These are phyloP conservation scores for Cheilosia pagana DNA, from an alignment of 2,888 invertebrate genomes.

Conservation along the genomic window DNA sequence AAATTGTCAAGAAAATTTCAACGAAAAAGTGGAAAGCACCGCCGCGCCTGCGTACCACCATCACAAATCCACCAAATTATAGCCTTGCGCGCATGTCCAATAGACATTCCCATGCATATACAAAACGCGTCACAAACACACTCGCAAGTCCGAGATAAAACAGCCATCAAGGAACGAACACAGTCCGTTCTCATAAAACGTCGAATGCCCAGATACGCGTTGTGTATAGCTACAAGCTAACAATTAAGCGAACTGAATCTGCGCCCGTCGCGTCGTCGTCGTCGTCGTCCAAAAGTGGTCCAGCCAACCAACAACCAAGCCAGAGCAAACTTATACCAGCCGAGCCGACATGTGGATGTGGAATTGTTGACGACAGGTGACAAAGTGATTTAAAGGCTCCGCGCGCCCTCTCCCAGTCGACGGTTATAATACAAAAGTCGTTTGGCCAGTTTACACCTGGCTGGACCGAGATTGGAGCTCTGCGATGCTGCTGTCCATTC, in stretches of 20 bases:
- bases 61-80: constrained; percentile 65
- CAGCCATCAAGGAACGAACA: constrained; percentile 42
- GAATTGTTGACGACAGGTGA: constrained; percentile 75
- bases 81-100: constrained; percentile 69
- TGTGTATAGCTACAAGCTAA: constrained; percentile 58
- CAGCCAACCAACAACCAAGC: constrained; percentile 32
- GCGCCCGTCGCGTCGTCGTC: background rate
- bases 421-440: constrained; percentile 43
- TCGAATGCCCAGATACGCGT: constrained; percentile 63
- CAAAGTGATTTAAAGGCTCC: constrained; percentile 70
- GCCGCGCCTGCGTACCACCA: constrained; percentile 26
- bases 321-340: constrained; percentile 36
- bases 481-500: constrained; percentile 51
- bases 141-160: constrained; percentile 10
- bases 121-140: constrained; percentile 58
- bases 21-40: constrained; percentile 44
- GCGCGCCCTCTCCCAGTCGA: background rate
- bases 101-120: constrained; percentile 61
- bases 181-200: constrained; percentile 67
- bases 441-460: constrained; percentile 70
- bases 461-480: constrained; percentile 58
- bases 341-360: constrained; percentile 69
- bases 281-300: constrained; percentile 6
- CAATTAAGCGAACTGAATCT: constrained; percentile 65
- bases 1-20: constrained; percentile 71